Conservation (phyloP, 2,797 vertebrate species). For the Vespertilio murinus region DNA sequence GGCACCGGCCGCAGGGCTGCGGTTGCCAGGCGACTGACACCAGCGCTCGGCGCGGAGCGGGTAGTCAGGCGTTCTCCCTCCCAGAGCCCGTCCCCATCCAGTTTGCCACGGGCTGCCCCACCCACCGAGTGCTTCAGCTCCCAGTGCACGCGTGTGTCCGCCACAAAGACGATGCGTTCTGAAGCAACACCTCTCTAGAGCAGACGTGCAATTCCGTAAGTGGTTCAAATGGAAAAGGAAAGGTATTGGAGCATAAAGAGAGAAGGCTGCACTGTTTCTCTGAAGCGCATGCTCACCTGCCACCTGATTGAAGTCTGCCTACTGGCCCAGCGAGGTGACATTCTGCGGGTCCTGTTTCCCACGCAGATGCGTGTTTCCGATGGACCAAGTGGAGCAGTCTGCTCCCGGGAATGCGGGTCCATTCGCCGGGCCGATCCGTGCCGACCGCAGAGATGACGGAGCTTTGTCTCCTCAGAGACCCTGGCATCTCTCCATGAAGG, state of each 20-base stretch:
- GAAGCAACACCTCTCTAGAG: slow-evolving; percentile 62
- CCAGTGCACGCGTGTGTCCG: slow-evolving; percentile 42
- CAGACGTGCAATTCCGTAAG: slow-evolving; percentile 78
- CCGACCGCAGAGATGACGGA: slow-evolving; percentile 29
- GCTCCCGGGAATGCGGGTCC: slow-evolving; percentile 62
- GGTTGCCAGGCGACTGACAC: slow-evolving; percentile 84
- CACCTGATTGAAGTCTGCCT: background rate
- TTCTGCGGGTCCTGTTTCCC: slow-evolving; percentile 44
- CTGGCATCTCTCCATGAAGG: slow-evolving; percentile 54
- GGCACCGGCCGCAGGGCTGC: slow-evolving; percentile 74
- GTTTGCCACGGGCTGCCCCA: slow-evolving; percentile 72
- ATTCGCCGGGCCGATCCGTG: slow-evolving; percentile 53
- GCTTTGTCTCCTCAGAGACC: slow-evolving; percentile 76
- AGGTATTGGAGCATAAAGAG: slow-evolving; percentile 79
- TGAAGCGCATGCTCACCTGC: background rate
- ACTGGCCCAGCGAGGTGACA: background rate
- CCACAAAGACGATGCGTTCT: slow-evolving; percentile 44
- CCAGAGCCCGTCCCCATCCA: slow-evolving; percentile 68
- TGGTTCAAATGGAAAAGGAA: slow-evolving; percentile 78
- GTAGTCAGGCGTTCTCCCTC: slow-evolving; percentile 66
- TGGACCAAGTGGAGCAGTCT: slow-evolving; percentile 26
- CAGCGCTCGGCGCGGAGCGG: slow-evolving; percentile 50
- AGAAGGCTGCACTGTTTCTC: background rate
- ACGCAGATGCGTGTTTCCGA: slow-evolving; percentile 13
- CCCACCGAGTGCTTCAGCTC: slow-evolving; percentile 68